These are phyloP conservation scores for Piaya cayana DNA, from an alignment of 2,113 vertebrate genomes.

Conservation along the genomic window DNA sequence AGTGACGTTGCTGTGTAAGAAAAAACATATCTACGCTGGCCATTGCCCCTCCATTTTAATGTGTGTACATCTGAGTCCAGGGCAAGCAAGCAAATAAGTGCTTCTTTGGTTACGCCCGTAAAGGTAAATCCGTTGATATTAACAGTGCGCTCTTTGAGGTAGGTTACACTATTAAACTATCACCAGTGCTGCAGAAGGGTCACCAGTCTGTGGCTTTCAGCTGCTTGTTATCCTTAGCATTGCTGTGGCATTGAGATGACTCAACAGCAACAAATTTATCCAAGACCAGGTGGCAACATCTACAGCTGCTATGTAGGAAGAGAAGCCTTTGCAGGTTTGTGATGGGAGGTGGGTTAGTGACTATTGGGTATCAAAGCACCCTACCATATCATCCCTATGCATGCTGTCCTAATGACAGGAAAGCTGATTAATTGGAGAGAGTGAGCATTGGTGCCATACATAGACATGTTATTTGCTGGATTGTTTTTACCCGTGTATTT, in stretches of 20 bases:
- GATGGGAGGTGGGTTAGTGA: background rate
- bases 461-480: accelerated
- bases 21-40: background rate
- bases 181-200: background rate
- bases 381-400: accelerated
- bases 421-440: background rate
- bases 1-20: background rate
- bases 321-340: background rate
- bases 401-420: background rate
- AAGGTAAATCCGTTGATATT: too few relatives aligned
- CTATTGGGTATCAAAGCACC: background rate
- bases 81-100: background rate
- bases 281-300: background rate
- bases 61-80: background rate
- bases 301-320: background rate
- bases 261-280: background rate
- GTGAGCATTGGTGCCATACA: background rate
- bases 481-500: background rate
- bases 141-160: accelerated
- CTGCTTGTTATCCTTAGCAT: background rate
- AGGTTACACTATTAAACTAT: background rate
- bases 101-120: background rate
- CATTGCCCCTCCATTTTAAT: background rate
- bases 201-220: background rate
- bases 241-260: accelerated